Base-by-base conservation (phyloP, 2,797 vertebrate genomes). In the Enteromius treurensis region DNA sequence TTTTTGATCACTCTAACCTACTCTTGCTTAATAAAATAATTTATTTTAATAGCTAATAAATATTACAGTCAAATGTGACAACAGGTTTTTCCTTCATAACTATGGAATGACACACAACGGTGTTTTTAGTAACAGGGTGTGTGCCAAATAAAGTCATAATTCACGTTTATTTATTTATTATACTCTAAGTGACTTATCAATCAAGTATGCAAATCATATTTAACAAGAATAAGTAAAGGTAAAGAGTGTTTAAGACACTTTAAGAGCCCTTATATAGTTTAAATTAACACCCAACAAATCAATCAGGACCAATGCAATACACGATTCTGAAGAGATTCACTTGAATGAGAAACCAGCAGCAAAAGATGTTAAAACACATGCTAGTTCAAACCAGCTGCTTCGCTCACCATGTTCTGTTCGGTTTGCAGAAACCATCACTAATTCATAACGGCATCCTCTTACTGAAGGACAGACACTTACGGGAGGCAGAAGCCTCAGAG, bases 401-500 rank as follows among this genome's bases (percentile, higher is more conserved):
- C 45, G 47, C 78, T 82, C 47, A 45, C n/a, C 76, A 51, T 10
- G 40, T 45, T 64, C 81, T 37, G 49, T 85, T 79, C n/a, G 11
- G 45, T 84, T 71, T 34, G 70, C 69, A 85, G 47, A 84, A 70
- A 15, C 85, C 85, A 90, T 90, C 82, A 90, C 80, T 90, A 86
- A 90, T 88, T 87, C 81, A 89, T 88, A 79, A 26, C 75, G 74
- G 82, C 51, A 69, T 89, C 86, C 82, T 83, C 79, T 87, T 87
- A 85, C 86, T 82, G 69, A 84, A 55, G 77, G 70, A 68, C 45
- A 29, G 45, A 81, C 70, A 81, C 55, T 79, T 86, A 78, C 70
- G 49, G 68, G 79, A 84, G 9, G 64, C 67, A 81, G n/a, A 42
- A 58, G 73, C 45, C 87, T 84, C 65, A 77, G 71, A 49, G 21